Evolutionary conservation across 2,888 invertebrate species (phyloP), one percentile per base, ranked within the genome.

Genomic region (Thymelicus lineola): DNA sequence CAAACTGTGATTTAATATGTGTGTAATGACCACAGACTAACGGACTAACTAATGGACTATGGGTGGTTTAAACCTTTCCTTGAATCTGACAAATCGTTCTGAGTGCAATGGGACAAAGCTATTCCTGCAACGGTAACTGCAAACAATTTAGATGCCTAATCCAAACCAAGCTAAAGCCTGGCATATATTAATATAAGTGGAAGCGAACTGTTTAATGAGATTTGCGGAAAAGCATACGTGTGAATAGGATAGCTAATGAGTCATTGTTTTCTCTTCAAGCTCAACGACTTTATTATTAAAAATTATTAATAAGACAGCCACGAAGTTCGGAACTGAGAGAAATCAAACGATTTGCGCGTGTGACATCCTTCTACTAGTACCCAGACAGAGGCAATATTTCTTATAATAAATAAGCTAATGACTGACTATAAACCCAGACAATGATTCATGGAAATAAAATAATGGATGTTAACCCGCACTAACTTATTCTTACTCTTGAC

Each of bases 251-350:
- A 38, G 36, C 12, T 9, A 14, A 38, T 38, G 12, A 35, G 12
- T 17, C 15, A n/a, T 36, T 48, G 35, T 50, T 50, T 62, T 35
- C 7, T 50, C 50, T 50, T 46, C 6, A 50, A 62, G 45, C 20
- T 63, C 35, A 63, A 17, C 38, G 50, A 53, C 36, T 53, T 50
- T 28, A n/a, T n/a, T n/a, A n/a, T n/a, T n/a, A n/a, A n/a, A n/a
- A n/a, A n/a, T n/a, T n/a, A 15, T 63, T 63, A 63, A 50, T 62
- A 63, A 63, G 36, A 63, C 50, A 17, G 10, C 71, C 74, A 80
- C 75, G 73, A 68, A 63, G 66, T 70, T 61, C n/a, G 10, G 14
- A 61, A 61, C 35, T 61, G 20, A 45, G 60, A 20, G 45, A 45
- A 60, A 42, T 60, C 45, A 59, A 58, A n/a, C 42, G 20, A 42